Evolutionary conservation across 92 coral and sea anemone genomes (phyloP).

Genomic region (Parazoanthus atlanticus): DNA sequence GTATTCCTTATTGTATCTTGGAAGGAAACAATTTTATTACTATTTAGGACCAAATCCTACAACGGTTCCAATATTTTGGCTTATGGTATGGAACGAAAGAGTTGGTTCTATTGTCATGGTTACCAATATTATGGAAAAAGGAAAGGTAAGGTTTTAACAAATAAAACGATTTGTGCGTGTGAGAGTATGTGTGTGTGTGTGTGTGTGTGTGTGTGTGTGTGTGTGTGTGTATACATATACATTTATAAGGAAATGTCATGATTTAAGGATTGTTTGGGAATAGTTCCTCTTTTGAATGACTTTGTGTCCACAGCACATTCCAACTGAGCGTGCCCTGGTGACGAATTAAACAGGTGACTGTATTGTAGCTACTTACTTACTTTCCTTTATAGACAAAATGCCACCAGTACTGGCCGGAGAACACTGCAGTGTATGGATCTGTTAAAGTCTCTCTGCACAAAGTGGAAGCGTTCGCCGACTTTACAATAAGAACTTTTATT

Average conservation of each 20-base stretch:
- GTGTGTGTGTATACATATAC: no score
- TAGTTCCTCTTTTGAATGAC: no score
- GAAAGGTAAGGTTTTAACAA: not conserved
- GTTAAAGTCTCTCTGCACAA: slow-evolving; percentile 49
- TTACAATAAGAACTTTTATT: slow-evolving; percentile 46
- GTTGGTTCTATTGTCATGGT: slow-evolving; percentile 72
- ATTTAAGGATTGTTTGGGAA: no score
- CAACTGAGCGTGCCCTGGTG: no score
- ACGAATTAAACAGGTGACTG: no score
- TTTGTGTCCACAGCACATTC: no score
- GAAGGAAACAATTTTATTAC: no score
- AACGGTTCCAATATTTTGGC: slow-evolving; percentile 76
- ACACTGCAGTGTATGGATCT: slow-evolving; percentile 41
- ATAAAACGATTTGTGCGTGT: no score
- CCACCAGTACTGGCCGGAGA: slow-evolving; percentile 66
- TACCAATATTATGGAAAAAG: slow-evolving; percentile 43
- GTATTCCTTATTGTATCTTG: no score
- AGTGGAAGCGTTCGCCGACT: slow-evolving; percentile 62
- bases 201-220: no score
- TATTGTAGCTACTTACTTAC: not conserved
- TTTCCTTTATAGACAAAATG: slow-evolving; percentile 57
- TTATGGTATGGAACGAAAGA: slow-evolving; percentile 80
- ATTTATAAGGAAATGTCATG: no score
- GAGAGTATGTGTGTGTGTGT: no score
- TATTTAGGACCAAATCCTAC: slow-evolving; percentile 50